Conservation (phyloP, 2,888 invertebrate species). For the Digitonthophagus gazella region DNA sequence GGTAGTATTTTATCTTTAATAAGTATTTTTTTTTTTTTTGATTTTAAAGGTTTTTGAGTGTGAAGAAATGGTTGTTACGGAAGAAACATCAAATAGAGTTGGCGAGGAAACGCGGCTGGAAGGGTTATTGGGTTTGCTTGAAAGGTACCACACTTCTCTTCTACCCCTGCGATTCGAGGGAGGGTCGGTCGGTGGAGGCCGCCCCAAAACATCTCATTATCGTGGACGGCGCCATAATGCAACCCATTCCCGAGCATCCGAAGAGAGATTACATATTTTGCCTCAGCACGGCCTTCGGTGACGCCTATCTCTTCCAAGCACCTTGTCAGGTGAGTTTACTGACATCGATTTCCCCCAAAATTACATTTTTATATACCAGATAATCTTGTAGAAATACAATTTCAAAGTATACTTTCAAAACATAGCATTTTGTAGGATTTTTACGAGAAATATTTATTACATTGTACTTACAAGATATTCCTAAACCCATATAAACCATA, state of each 20-base stretch:
- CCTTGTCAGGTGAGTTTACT: constrained; percentile 67
- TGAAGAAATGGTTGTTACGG: constrained; percentile 96
- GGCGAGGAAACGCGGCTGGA: constrained; percentile 95
- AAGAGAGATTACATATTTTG: constrained; percentile 98
- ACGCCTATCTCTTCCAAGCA: constrained; percentile 96
- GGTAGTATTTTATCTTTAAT: neutral
- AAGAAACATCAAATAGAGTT: constrained; percentile 96
- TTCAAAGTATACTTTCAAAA: neutral
- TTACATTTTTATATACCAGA: neutral
- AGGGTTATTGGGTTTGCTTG: constrained; percentile 97
- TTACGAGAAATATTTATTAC: neutral
- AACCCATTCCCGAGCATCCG: constrained; percentile 98
- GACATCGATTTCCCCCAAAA: neutral
- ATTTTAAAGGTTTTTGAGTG: constrained; percentile 83
- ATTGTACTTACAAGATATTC: neutral
- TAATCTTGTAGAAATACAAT: neutral
- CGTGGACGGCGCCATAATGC: constrained; percentile 96
- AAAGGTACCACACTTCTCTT: constrained; percentile 95
- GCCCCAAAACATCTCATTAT: constrained; percentile 94
- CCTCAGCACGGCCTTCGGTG: constrained; percentile 95
- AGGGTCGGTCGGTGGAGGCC: constrained; percentile 85
- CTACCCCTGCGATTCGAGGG: constrained; percentile 92
- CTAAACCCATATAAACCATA: neutral
- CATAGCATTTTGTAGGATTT: neutral
- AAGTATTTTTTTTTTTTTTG: constrained; percentile 30